phyloP scores from a whole-genome alignment of 2,113 vertebrate species.

The Oplegnathus fasciatus region DNA sequence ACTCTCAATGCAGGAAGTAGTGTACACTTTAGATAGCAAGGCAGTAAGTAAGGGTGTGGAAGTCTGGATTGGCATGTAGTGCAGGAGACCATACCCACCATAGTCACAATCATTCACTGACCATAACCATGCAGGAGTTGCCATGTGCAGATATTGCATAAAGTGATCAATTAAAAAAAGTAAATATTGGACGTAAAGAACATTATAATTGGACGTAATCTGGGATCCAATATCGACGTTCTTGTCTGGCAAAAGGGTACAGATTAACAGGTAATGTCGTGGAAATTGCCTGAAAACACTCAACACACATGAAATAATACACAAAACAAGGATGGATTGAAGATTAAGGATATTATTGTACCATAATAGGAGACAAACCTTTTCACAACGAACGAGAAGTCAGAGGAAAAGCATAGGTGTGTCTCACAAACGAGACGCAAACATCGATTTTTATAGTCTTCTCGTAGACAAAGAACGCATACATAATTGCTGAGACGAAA shows the following conservation, averaged over 20 bases:
- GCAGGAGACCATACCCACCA: neutral
- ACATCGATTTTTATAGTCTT: no score
- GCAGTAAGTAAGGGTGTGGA: neutral
- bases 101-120: neutral
- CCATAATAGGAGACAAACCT: no score
- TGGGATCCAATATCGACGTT: neutral
- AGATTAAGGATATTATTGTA: no score
- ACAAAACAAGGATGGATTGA: no score
- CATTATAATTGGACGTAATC: neutral
- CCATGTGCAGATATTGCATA: neutral
- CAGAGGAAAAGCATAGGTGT: no score
- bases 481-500: no score
- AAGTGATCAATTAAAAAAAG: neutral
- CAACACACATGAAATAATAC: no score
- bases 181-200: neutral
- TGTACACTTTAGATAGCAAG: neutral
- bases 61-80: neutral
- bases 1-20: conserved; percentile 5
- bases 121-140: neutral
- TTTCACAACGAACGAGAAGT: no score
- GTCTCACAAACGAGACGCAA: no score
- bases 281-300: no score
- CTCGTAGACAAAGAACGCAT: no score
- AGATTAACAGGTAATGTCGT: neutral
- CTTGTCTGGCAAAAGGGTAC: neutral